A percentile compares a stretch with the other conserved stretches of the same genome.
phyloP scores from a whole-genome alignment of 2,797 vertebrate species.

The Enoplosus armatus region DNA sequence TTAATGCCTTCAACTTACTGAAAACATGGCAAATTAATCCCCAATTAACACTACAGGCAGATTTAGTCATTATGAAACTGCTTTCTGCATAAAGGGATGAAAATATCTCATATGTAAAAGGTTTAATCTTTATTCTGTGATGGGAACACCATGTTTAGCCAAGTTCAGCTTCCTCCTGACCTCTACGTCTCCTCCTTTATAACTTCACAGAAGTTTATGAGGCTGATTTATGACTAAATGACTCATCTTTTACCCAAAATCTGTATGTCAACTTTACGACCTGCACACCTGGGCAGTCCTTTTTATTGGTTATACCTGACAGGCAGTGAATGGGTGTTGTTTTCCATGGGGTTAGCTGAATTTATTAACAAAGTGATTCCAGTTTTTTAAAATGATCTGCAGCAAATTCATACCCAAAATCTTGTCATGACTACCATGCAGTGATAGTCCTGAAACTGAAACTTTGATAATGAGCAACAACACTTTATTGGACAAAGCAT shows the following conservation, averaged over 20 bases:
- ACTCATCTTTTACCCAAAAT: constrained; percentile 55
- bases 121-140: constrained; percentile 53
- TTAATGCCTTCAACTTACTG: constrained; percentile 76
- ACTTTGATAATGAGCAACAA: background rate
- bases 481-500: background rate
- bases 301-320: constrained; percentile 58
- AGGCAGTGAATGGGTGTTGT: constrained; percentile 32
- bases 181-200: constrained; percentile 47
- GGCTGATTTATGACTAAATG: constrained; percentile 63
- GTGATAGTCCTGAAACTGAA: background rate
- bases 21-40: constrained; percentile 83
- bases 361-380: background rate
- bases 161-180: constrained; percentile 57
- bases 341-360: background rate
- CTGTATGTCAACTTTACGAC: constrained; percentile 61
- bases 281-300: constrained; percentile 48
- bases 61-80: constrained; percentile 75
- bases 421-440: background rate
- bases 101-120: constrained; percentile 58
- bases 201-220: constrained; percentile 55
- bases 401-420: background rate
- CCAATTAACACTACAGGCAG: constrained; percentile 78
- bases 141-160: constrained; percentile 22
- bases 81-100: constrained; percentile 72
- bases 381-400: constrained; percentile 2